Evolutionary conservation across 30 jellyfish, hydroid and myxozoan genomes (phyloP).

Genomic region (Aurelia sp.): DNA sequence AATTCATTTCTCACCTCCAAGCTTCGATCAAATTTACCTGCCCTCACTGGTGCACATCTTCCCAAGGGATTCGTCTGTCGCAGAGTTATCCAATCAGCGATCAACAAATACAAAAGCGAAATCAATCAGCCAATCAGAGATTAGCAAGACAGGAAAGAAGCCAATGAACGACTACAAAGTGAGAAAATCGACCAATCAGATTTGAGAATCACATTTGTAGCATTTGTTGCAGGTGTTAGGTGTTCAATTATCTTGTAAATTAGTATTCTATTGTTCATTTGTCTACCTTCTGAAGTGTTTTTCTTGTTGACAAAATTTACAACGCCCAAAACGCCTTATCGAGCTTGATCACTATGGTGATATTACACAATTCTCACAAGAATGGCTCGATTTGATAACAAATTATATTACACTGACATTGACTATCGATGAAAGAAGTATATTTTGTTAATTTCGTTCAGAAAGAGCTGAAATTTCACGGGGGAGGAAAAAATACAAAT

Average conservation of each 20-base stretch:
- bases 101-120: not conserved
- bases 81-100: conserved; percentile 39
- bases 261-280: not conserved
- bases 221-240: conserved; percentile 43
- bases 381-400: no score
- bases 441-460: no score
- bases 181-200: not conserved
- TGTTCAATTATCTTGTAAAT: conserved; percentile 15
- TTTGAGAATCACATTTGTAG: conserved; percentile 6
- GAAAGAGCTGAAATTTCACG: no score
- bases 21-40: conserved; percentile 25
- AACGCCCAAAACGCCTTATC: no score
- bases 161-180: conserved; percentile 21
- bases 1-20: no score
- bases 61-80: conserved; percentile 28
- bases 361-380: no score
- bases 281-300: no score
- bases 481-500: no score
- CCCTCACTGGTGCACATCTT: conserved; percentile 3
- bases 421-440: no score
- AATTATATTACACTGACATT: no score
- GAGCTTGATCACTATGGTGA: no score
- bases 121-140: conserved; percentile 3
- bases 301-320: no score
- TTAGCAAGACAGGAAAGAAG: not conserved